Percentiles rank a stretch among this genome's conserved stretches.
Evolutionary conservation across 2,113 vertebrate genomes (phyloP).

Genomic region (Pollimyrus isidori): DNA sequence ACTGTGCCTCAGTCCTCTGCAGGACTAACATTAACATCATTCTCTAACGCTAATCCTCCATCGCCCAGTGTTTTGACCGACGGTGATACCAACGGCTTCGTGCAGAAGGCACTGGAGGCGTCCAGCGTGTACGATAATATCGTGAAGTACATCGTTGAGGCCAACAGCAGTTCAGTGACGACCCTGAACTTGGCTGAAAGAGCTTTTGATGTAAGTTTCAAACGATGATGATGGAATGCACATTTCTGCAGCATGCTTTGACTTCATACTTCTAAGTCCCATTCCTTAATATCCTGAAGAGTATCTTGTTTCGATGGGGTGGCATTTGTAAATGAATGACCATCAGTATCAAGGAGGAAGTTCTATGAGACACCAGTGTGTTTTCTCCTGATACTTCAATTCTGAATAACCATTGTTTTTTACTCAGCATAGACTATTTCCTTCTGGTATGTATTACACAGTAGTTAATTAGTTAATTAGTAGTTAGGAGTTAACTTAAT

Average conservation of each 20-base stretch:
- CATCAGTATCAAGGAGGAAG: neutral
- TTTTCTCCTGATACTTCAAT: neutral
- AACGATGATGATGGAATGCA: neutral
- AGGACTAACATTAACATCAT: neutral
- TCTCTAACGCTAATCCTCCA: constrained; percentile 34
- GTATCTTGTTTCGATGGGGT: neutral
- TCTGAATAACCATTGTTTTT: neutral
- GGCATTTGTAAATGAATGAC: neutral
- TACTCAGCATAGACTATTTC: neutral
- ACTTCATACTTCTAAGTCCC: neutral
- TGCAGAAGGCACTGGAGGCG: constrained; percentile 85
- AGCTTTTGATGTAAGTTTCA: constrained; percentile 72
- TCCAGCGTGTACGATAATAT: constrained; percentile 92
- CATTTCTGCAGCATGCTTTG: neutral
- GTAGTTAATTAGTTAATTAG: neutral
- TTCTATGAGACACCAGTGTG: neutral
- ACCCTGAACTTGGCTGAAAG: constrained; percentile 70
- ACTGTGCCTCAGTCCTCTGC: neutral
- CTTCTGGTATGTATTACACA: neutral
- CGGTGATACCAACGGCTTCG: constrained; percentile 80
- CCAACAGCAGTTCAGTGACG: constrained; percentile 66
- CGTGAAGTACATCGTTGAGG: constrained; percentile 67
- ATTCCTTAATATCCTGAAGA: neutral
- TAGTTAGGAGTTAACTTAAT: neutral
- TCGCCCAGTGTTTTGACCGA: constrained; percentile 63